Evolutionary conservation across 2,113 vertebrate species (phyloP).

Genomic region (Melanerpes aurifrons): DNA sequence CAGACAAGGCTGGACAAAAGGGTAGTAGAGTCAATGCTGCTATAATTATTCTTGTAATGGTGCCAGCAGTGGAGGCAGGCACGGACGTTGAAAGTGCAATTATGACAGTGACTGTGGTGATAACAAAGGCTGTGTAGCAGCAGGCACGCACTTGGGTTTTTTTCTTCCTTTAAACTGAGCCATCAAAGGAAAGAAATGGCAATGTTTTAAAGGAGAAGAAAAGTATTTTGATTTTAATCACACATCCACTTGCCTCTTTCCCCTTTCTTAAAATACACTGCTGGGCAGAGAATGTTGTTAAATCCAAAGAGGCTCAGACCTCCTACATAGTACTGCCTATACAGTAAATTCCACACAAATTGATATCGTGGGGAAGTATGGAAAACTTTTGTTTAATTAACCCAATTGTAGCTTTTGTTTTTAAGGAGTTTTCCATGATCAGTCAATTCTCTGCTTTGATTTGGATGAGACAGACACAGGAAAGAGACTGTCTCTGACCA

Average conservation of each 20-base stretch:
- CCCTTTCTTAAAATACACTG: background rate
- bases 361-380: background rate
- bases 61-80: background rate
- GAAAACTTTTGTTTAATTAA: background rate
- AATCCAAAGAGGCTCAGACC: background rate
- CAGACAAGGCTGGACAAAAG: slow-evolving; percentile 11
- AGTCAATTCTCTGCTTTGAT: background rate
- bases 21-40: background rate
- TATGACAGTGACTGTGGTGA: background rate
- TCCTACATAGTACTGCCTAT: background rate
- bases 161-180: slow-evolving; percentile 7
- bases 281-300: background rate
- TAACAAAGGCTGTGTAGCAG: slow-evolving; percentile 18
- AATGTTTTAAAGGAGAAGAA: background rate
- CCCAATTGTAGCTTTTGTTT: background rate
- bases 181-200: background rate
- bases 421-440: background rate
- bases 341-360: background rate
- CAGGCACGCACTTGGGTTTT: background rate
- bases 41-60: slow-evolving; percentile 40
- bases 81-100: background rate
- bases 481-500: background rate
- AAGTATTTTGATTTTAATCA: slow-evolving; percentile 24
- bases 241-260: background rate
- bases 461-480: background rate